Conservation (phyloP, 2,888 invertebrate species). For the Orchesella flavescens region DNA sequence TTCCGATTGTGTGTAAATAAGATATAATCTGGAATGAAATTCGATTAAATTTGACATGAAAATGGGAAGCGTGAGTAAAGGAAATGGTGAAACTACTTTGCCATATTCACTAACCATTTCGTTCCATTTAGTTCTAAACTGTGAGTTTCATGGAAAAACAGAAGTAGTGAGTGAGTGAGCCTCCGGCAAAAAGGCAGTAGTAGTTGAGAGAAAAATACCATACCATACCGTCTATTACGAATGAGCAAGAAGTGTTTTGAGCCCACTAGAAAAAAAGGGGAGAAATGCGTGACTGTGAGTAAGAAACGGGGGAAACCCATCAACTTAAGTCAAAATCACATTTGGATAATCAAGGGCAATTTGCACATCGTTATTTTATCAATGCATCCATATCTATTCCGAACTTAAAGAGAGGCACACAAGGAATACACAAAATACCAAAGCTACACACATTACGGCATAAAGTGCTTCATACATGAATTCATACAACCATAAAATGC, state of each 20-base stretch:
- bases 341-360: constrained; percentile 65
- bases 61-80: constrained; percentile 15
- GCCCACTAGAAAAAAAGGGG: not conserved
- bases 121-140: not conserved
- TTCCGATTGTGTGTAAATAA: constrained; percentile 33
- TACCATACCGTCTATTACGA: not conserved
- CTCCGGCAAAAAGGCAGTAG: constrained; percentile 13
- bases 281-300: constrained; percentile 50
- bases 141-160: not conserved
- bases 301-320: constrained; percentile 41
- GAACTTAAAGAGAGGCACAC: not conserved
- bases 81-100: constrained; percentile 29
- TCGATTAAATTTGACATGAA: constrained; percentile 47
- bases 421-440: not conserved
- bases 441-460: not conserved
- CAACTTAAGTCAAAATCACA: constrained; percentile 59
- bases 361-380: constrained; percentile 61
- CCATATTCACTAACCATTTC: constrained; percentile 26
- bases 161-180: constrained; percentile 14
- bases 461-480: constrained; percentile 20
- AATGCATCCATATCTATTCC: constrained; percentile 41
- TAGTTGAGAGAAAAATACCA: not conserved
- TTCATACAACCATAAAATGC: constrained; percentile 45
- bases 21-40: constrained; percentile 41
- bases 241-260: not conserved